These are phyloP conservation scores for Amazona guildingii DNA, from an alignment of 2,113 vertebrate species.

Conservation along the genomic window DNA sequence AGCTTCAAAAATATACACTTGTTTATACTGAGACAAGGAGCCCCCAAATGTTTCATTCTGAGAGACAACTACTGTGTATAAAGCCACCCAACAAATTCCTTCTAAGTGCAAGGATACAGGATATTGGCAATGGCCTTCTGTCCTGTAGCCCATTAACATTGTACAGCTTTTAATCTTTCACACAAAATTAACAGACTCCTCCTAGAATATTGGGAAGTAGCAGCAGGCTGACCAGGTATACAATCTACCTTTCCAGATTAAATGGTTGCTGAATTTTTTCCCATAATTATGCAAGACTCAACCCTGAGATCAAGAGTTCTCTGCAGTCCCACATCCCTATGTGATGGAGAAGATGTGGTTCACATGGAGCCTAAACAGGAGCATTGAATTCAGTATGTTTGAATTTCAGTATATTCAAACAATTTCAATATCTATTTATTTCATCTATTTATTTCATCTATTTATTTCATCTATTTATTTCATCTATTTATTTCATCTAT, in stretches of 20 bases:
- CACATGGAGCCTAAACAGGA: not conserved
- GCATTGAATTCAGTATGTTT: not conserved
- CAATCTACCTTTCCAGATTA: not conserved
- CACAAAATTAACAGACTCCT: not conserved
- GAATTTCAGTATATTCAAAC: not conserved
- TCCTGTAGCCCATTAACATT: not conserved
- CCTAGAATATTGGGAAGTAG: not conserved
- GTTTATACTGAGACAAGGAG: not conserved
- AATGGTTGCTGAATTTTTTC: not conserved
- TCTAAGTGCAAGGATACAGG: not conserved
- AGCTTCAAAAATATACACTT: not conserved
- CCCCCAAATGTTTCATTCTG: not conserved
- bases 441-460: not conserved
- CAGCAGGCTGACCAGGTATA: not conserved
- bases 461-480: too few species aligned
- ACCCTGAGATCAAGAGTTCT: not conserved
- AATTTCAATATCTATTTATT: not conserved
- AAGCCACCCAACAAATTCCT: not conserved
- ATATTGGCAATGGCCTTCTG: not conserved
- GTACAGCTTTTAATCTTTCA: not conserved
- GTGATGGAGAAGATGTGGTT: not conserved
- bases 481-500: too few species aligned
- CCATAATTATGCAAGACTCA: not conserved
- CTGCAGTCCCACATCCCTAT: fast-evolving
- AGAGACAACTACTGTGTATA: not conserved